A percentile compares a stretch with the other conserved stretches of the same genome.
Evolutionary conservation across 2,888 invertebrate genomes (phyloP).

Genomic region (Amphipoea oculea): DNA sequence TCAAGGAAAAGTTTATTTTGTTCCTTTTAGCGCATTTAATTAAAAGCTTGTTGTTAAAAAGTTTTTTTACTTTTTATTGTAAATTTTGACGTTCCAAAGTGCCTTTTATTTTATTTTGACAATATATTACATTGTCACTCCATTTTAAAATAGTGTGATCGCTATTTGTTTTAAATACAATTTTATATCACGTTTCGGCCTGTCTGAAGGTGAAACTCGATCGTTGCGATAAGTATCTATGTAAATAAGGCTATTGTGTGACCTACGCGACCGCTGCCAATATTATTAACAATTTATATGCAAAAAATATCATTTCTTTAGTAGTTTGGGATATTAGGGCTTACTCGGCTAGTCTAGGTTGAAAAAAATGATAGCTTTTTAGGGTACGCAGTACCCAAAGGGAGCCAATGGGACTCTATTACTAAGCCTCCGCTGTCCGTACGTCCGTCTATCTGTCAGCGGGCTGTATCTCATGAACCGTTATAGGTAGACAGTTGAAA

Average conservation of each 20-base stretch:
- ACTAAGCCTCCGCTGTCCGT: no score
- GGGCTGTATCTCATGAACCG: no score
- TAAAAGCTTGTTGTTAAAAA: no score
- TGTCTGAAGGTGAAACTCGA: slow-evolving; percentile 44
- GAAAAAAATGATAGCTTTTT: neutral
- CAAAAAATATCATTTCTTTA: slow-evolving; percentile 9
- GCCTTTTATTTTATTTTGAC: no score
- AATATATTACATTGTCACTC: neutral
- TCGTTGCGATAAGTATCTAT: slow-evolving; percentile 26
- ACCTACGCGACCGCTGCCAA: slow-evolving; percentile 2
- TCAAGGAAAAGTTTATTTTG: no score
- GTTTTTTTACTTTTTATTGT: no score
- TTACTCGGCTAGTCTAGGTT: neutral
- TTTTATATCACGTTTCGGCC: slow-evolving; percentile 16
- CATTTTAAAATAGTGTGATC: slow-evolving; percentile 12
- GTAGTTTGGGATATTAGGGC: neutral
- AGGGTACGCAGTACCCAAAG: no score
- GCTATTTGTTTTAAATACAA: slow-evolving; percentile 40
- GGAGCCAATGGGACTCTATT: no score
- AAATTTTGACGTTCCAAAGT: no score
- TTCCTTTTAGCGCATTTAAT: no score
- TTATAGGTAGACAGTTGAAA: no score
- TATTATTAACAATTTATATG: slow-evolving; percentile 16
- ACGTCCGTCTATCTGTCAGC: no score
- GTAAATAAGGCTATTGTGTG: slow-evolving; percentile 1